Conservation (phyloP, 1,140 invertebrate genomes). For the Dryas iulia region DNA sequence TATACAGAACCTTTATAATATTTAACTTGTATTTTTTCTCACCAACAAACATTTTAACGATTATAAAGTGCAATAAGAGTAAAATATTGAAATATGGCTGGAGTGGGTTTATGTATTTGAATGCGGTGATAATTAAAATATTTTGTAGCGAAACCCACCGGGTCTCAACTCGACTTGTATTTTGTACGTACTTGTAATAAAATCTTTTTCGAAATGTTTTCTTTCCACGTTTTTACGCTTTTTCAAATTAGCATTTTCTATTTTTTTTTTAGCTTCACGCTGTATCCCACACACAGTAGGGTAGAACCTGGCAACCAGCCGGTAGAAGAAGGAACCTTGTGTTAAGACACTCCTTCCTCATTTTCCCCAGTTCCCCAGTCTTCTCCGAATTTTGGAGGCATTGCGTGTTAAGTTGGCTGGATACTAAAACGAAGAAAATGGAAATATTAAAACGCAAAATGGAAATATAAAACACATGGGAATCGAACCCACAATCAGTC, state of each 20-base stretch:
- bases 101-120: background rate
- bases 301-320: no score
- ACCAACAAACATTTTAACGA: conserved; percentile 15
- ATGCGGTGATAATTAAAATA: conserved; percentile 13
- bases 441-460: no score
- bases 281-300: no score
- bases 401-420: background rate
- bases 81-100: conserved; percentile 17
- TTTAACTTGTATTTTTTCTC: background rate
- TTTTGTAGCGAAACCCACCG: conserved; percentile 1
- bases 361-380: no score
- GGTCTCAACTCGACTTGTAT: background rate
- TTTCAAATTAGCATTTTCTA: no score
- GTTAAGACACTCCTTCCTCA: background rate
- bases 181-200: background rate
- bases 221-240: no score
- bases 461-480: no score
- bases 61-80: conserved; percentile 16
- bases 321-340: background rate
- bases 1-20: background rate
- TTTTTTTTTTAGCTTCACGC: no score
- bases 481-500: no score
- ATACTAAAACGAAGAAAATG: no score
- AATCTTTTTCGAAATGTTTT: no score
- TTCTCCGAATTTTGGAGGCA: background rate